phyloP scores from a whole-genome alignment of 2,888 invertebrate genomes.

The Neria commutata region DNA sequence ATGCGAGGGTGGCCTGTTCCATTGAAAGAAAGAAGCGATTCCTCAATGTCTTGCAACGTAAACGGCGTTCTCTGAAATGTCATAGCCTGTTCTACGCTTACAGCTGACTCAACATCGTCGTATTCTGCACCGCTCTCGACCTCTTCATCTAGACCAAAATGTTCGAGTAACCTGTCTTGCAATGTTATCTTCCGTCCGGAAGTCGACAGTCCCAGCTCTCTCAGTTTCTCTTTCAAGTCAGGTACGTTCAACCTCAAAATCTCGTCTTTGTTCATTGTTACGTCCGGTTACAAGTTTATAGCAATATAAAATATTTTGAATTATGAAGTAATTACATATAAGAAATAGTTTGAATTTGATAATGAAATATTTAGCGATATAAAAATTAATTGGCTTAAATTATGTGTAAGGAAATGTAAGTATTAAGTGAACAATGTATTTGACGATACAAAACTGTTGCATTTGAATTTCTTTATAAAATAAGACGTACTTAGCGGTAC shows the following conservation, averaged over 20 bases:
- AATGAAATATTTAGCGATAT: too few species aligned
- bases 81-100: not conserved
- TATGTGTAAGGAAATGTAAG: too few species aligned
- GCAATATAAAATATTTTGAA: too few species aligned
- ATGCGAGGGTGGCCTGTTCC: not conserved
- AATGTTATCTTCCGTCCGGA: not conserved
- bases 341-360: too few species aligned
- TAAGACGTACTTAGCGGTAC: too few species aligned
- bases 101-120: not conserved
- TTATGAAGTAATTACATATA: too few species aligned
- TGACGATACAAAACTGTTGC: too few species aligned
- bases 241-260: not conserved
- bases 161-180: constrained; percentile 1
- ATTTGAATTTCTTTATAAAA: too few species aligned
- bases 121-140: not conserved
- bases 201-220: not conserved
- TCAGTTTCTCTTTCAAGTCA: constrained; percentile 3
- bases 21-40: not conserved
- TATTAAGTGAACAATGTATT: too few species aligned
- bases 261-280: not conserved
- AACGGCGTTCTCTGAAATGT: not conserved
- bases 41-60: constrained; percentile 1
- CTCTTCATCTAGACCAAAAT: not conserved
- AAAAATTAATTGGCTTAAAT: too few species aligned
- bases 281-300: not conserved